Evolutionary conservation across 2,113 vertebrate genomes (phyloP), one percentile per base, ranked within the genome.

Genomic region (Cavia aperea): DNA sequence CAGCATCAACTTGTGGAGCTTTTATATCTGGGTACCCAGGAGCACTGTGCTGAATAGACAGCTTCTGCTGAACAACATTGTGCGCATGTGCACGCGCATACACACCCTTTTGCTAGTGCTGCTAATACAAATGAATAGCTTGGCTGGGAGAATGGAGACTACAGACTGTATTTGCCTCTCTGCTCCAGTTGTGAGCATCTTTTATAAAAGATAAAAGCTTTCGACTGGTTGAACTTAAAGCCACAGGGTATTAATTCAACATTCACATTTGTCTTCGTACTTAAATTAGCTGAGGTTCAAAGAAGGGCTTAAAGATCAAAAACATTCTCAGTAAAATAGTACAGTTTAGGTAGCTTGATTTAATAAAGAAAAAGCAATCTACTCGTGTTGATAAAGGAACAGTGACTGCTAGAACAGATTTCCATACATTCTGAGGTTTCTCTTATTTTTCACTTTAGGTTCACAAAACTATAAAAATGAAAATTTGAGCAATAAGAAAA

Each of bases 61-160:
- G 86, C 89, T 78, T 81, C 90, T 93, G 97, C 96, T 96, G 90
- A 91, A 93, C 93, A 90, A 87, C 73, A 77, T 49, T 19, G 85
- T 5, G 63, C 24, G 89, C 3, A 33, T 11, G 85, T 6, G 73
- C 2, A 19, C 1, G 49, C 2, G 39, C 19, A 9, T 3, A 8
- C 31, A n/a, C 4, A 19, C 65, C 14, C 39, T 66, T 54, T 92
- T 95, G 86, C 91, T 63, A 19, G 90, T 31, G 89, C 93, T 89
- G 95, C 93, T 93, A 94, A 94, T 95, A 95, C 96, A 96, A 96
- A 97, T 93, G 86, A 94, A 95, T 56, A 96, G 95, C 90, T 93
- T 82, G 49, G 93, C 81, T 93, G 19, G 33, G 89, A 90, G 90
- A 96, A 87, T 14, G 31, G 88, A 95, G 91, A 95, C 92, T 88